These are phyloP conservation scores for Aix galericulata DNA, from an alignment of 2,113 vertebrate genomes.

Conservation along the genomic window DNA sequence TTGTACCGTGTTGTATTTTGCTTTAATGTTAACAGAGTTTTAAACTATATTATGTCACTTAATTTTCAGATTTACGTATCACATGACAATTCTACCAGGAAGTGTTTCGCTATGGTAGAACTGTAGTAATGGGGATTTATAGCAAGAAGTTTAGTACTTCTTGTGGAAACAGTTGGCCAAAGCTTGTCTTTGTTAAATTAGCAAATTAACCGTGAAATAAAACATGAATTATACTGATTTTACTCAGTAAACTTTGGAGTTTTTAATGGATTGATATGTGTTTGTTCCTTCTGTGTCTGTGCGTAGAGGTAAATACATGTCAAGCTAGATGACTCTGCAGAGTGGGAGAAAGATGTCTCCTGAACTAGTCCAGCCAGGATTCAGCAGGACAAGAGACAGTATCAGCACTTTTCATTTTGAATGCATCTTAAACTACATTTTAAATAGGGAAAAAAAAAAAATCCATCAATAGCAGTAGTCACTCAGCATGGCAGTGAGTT, in stretches of 20 bases:
- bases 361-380: neutral
- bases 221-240: constrained; percentile 51
- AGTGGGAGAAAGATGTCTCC: neutral
- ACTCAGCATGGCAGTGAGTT: constrained; percentile 25
- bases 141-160: constrained; percentile 52
- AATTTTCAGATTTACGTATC: constrained; percentile 51
- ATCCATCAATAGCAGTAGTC: constrained; percentile 32
- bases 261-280: constrained; percentile 74
- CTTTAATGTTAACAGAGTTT: constrained; percentile 59
- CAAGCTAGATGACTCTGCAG: neutral
- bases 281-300: constrained; percentile 42
- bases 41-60: constrained; percentile 46
- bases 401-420: constrained; percentile 37
- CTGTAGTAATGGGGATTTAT: constrained; percentile 22
- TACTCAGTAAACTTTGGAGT: constrained; percentile 23
- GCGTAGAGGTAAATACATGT: constrained; percentile 14
- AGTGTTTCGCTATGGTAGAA: constrained; percentile 22
- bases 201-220: constrained; percentile 61
- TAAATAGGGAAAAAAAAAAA: constrained; percentile 16
- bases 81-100: constrained; percentile 56
- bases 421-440: constrained; percentile 48
- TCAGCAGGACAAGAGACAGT: neutral
- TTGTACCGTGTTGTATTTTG: constrained; percentile 53
- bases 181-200: constrained; percentile 60
- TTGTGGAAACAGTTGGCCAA: constrained; percentile 53